Percentiles rank a stretch among this genome's conserved stretches.
Evolutionary conservation across 2,888 invertebrate genomes (phyloP).

Genomic region (Hartigia nigra): DNA sequence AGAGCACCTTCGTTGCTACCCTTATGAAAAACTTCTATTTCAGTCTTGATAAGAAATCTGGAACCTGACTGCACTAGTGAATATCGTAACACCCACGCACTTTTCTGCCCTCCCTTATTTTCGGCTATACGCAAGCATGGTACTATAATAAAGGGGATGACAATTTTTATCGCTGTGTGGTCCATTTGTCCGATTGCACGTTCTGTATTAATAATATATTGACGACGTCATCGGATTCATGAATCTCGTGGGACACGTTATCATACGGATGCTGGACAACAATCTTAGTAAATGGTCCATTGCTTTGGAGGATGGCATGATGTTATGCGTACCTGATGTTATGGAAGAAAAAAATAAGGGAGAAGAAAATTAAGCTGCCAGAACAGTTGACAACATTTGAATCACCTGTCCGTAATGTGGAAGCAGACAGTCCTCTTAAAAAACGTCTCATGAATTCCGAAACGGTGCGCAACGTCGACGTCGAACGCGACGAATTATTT

Average conservation of each 20-base stretch:
- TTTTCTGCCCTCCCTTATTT: background rate
- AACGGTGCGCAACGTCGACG: slow-evolving; percentile 1
- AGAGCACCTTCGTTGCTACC: background rate
- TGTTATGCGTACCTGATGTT: background rate
- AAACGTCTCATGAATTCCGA: background rate
- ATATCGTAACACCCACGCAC: background rate
- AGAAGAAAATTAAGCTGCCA: background rate
- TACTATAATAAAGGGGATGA: background rate
- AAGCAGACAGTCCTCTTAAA: background rate
- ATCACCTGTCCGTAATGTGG: background rate
- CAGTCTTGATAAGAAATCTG: background rate
- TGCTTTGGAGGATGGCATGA: background rate
- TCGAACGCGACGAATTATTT: slow-evolving; percentile 31
- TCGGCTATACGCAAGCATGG: background rate
- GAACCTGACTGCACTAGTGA: background rate
- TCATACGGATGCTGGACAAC: background rate
- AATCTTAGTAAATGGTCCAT: background rate
- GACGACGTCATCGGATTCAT: background rate
- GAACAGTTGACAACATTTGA: background rate
- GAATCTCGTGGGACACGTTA: background rate
- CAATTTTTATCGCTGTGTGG: background rate
- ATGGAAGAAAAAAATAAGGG: background rate
- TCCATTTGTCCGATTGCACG: background rate
- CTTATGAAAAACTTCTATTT: background rate
- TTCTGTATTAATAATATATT: background rate